A percentile compares a stretch with the other conserved stretches of the same genome.
These are phyloP conservation scores for Axinella damicornis DNA, from an alignment of 37 sponge, comb jelly and placozoan species.

Conservation along the genomic window DNA sequence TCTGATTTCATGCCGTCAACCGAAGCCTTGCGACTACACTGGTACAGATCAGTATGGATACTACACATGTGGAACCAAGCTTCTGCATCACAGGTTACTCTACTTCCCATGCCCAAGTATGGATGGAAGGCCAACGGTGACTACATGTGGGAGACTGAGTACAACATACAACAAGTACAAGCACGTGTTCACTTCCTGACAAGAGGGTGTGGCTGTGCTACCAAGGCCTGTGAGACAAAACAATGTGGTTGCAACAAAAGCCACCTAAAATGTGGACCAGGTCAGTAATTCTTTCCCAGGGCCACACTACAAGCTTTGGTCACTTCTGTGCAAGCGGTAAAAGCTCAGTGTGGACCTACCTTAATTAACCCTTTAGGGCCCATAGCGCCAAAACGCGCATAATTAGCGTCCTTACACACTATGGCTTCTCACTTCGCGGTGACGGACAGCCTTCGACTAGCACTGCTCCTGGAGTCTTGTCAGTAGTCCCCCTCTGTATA, in stretches of 20 bases:
- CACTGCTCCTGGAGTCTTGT: no score
- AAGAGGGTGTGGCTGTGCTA: neutral
- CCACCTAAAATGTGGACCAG: neutral
- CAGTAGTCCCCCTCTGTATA: no score
- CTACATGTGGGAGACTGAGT: neutral
- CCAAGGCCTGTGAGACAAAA: neutral
- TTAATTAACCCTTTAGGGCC: no score
- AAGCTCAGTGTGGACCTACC: no score
- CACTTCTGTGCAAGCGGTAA: no score
- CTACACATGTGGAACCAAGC: slow-evolving; percentile 18
- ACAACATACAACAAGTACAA: neutral
- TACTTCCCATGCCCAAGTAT: neutral
- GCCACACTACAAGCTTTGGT: no score
- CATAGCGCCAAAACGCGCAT: no score
- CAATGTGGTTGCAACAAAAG: neutral
- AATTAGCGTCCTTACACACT: no score
- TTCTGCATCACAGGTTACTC: no score
- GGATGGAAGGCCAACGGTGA: neutral
- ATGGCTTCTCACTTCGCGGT: no score
- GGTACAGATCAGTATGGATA: slow-evolving; percentile 16
- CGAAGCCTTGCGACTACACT: slow-evolving; percentile 8
- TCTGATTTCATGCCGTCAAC: slow-evolving; percentile 3
- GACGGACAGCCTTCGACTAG: no score
- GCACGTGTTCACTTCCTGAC: neutral
- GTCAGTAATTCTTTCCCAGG: no score